A percentile compares a stretch with the other conserved stretches of the same genome.
These are phyloP conservation scores for Pterostichus madidus DNA, from an alignment of 2,888 invertebrate species.

Conservation along the genomic window DNA sequence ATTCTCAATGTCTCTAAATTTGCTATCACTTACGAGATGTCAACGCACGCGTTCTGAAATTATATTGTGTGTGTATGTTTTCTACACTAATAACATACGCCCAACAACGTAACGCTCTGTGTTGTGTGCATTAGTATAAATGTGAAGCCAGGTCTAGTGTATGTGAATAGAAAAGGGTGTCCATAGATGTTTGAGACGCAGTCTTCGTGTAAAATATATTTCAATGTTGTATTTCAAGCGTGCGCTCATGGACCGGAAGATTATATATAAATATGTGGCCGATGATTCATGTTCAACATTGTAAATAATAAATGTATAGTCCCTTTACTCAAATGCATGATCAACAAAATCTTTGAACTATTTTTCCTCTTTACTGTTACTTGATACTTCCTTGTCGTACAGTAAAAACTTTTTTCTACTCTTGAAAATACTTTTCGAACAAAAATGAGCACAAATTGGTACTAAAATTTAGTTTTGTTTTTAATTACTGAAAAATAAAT, in stretches of 20 bases:
- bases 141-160: slow-evolving; percentile 71
- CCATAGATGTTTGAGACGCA: slow-evolving; percentile 64
- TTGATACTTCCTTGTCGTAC: slow-evolving; percentile 24
- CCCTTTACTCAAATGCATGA: slow-evolving; percentile 58
- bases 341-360: slow-evolving; percentile 47
- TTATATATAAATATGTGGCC: slow-evolving; percentile 59
- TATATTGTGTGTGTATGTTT: slow-evolving; percentile 62
- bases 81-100: slow-evolving; percentile 55
- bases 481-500: slow-evolving; percentile 1
- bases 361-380: slow-evolving; percentile 47
- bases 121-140: slow-evolving; percentile 70
- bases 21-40: slow-evolving; percentile 28
- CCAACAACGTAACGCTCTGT: slow-evolving; percentile 58
- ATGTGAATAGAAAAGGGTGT: slow-evolving; percentile 70
- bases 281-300: slow-evolving; percentile 59
- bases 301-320: slow-evolving; percentile 64
- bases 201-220: slow-evolving; percentile 60
- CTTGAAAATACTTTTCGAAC: slow-evolving; percentile 1
- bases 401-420: slow-evolving; percentile 5
- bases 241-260: slow-evolving; percentile 65
- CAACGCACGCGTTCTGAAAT: slow-evolving; percentile 47
- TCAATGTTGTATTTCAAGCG: slow-evolving; percentile 63
- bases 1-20: slow-evolving; percentile 52
- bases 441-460: neutral
- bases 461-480: neutral